Conservation (phyloP, 2,113 vertebrate genomes). For the Haemorhous mexicanus region DNA sequence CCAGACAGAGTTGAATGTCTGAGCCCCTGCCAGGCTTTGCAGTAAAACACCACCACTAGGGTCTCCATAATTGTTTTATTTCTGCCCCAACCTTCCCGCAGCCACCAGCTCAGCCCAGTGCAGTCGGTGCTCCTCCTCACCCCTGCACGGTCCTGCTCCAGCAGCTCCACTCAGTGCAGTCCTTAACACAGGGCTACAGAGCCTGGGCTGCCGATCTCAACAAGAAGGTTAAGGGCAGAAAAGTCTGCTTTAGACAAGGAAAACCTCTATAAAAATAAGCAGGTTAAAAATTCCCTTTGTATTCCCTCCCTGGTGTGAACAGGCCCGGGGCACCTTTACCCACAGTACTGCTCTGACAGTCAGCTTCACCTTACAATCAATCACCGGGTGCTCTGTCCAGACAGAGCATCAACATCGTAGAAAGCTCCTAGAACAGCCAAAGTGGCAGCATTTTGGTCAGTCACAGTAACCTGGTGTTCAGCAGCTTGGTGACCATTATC, state of each 20-base stretch:
- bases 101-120: not conserved
- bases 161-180: not conserved
- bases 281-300: conserved; percentile 38
- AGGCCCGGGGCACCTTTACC: not conserved
- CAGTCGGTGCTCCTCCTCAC: not conserved
- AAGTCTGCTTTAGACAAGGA: not conserved
- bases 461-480: conserved; percentile 10
- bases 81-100: not conserved
- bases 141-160: not conserved
- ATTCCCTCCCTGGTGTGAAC: not conserved
- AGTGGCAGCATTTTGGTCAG: conserved; percentile 42
- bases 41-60: not conserved
- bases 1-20: not conserved
- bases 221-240: conserved; percentile 1
- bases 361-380: not conserved
- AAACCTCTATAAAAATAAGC: conserved; percentile 11
- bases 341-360: conserved; percentile 13
- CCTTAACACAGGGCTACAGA: not conserved
- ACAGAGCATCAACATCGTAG: not conserved
- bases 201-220: not conserved
- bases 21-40: not conserved
- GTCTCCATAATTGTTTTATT: not conserved
- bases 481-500: not conserved
- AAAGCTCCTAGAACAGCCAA: conserved; percentile 11
- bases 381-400: not conserved